Evolutionary conservation across 1,140 invertebrate genomes (phyloP).

Genomic region (Diuraphis noxia): DNA sequence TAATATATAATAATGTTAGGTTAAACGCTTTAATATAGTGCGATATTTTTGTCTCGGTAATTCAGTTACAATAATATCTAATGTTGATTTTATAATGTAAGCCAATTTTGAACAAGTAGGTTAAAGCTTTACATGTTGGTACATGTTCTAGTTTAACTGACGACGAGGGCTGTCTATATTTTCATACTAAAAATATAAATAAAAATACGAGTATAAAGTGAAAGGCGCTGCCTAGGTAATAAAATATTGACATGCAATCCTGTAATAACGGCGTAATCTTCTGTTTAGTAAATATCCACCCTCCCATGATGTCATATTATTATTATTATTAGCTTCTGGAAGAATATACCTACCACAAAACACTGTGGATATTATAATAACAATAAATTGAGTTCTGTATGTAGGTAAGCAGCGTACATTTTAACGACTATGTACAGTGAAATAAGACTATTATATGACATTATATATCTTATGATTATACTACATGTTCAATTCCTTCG

Average conservation of each 20-base stretch:
- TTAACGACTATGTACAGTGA: conserved; percentile 26
- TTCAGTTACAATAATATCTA: neutral
- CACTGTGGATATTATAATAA: conserved; percentile 11
- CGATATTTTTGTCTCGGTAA: neutral
- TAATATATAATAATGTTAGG: neutral
- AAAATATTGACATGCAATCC: conserved; percentile 53
- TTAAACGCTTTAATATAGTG: neutral
- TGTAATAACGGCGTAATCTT: conserved; percentile 50
- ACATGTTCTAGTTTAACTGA: conserved; percentile 39
- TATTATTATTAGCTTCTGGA: conserved; percentile 36
- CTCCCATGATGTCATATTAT: neutral
- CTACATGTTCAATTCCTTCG: neutral
- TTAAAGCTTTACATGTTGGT: conserved; percentile 33
- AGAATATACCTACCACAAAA: conserved; percentile 19
- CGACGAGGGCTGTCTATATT: conserved; percentile 8
- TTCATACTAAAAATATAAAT: conserved; percentile 25
- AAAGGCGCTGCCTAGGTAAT: conserved; percentile 50
- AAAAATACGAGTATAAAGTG: conserved; percentile 34
- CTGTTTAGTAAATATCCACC: conserved; percentile 47
- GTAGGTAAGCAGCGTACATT: neutral
- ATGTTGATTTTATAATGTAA: neutral
- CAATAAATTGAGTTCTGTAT: conserved; percentile 45
- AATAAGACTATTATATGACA: conserved; percentile 13
- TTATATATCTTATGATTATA: neutral
- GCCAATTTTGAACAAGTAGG: conserved; percentile 14